Percentiles rank a stretch among this genome's conserved stretches.
Conservation (phyloP, 2,113 vertebrate species). For the Chloroceryle aenea region DNA sequence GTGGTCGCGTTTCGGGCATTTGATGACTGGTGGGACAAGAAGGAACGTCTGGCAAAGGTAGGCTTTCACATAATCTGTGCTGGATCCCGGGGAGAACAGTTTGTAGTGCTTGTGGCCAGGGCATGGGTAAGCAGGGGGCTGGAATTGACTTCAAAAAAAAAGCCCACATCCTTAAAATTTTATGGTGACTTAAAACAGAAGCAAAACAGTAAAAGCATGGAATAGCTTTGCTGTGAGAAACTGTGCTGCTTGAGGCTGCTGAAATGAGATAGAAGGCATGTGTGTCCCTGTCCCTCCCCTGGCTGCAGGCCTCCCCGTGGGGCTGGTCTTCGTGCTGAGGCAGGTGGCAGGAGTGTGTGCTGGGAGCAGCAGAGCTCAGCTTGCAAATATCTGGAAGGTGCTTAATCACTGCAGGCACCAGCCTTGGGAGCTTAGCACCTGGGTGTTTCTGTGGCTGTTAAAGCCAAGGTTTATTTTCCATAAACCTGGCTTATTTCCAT, state of each 20-base stretch:
- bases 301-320: background rate
- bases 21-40: constrained; percentile 99
- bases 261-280: background rate
- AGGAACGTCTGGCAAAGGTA: constrained; percentile 95
- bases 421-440: background rate
- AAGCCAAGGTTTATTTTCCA: background rate
- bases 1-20: constrained; percentile 97
- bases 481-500: background rate
- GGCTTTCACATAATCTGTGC: background rate
- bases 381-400: background rate
- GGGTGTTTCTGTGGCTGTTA: background rate
- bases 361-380: background rate
- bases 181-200: background rate
- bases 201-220: background rate
- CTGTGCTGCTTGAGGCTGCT: background rate
- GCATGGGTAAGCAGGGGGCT: background rate
- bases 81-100: background rate
- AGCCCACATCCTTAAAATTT: background rate
- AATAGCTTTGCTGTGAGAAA: background rate
- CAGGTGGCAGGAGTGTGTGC: background rate
- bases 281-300: background rate
- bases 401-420: background rate
- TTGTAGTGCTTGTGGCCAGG: background rate
- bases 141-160: background rate
- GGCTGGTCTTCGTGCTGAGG: background rate